phyloP scores from a whole-genome alignment of 2,888 invertebrate genomes.

The Hypselothyrea guttata region DNA sequence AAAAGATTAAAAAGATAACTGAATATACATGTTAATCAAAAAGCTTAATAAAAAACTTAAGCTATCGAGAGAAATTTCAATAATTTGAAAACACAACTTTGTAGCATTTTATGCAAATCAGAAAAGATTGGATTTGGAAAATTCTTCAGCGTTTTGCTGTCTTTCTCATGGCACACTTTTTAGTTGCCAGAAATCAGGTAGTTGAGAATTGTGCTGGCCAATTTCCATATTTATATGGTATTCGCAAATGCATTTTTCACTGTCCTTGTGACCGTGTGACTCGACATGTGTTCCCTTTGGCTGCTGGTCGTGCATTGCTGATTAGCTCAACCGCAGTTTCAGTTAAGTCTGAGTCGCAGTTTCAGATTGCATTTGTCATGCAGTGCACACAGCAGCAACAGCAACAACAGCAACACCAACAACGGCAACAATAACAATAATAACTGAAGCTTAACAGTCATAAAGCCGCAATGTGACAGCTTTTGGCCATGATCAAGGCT shows the following conservation, averaged over 20 bases:
- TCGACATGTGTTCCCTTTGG: constrained; percentile 42
- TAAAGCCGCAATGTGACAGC: constrained; percentile 50
- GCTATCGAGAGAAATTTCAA: too few species aligned
- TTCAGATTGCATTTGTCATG: constrained; percentile 52
- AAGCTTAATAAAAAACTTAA: too few species aligned
- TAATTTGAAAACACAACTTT: too few species aligned
- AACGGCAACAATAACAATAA: constrained; percentile 16
- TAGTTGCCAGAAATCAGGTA: too few species aligned
- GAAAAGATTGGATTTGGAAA: too few species aligned
- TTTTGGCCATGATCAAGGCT: constrained; percentile 59
- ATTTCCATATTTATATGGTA: neutral
- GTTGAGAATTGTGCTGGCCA: too few species aligned
- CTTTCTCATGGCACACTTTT: constrained; percentile 48
- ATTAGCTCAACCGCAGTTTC: constrained; percentile 24
- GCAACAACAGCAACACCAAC: too few species aligned
- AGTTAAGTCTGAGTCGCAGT: constrained; percentile 10
- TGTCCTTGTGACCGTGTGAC: constrained; percentile 24
- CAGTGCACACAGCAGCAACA: constrained; percentile 40
- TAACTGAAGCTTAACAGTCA: constrained; percentile 28
- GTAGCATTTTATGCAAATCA: too few species aligned
- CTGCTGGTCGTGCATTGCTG: constrained; percentile 41
- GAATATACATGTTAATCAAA: too few species aligned
- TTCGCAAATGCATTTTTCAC: too few species aligned
- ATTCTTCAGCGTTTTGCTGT: too few species aligned
- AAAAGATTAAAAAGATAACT: too few species aligned